These are phyloP conservation scores for Epizoanthus scotinus DNA, from an alignment of 92 coral and sea anemone genomes.

Conservation along the genomic window DNA sequence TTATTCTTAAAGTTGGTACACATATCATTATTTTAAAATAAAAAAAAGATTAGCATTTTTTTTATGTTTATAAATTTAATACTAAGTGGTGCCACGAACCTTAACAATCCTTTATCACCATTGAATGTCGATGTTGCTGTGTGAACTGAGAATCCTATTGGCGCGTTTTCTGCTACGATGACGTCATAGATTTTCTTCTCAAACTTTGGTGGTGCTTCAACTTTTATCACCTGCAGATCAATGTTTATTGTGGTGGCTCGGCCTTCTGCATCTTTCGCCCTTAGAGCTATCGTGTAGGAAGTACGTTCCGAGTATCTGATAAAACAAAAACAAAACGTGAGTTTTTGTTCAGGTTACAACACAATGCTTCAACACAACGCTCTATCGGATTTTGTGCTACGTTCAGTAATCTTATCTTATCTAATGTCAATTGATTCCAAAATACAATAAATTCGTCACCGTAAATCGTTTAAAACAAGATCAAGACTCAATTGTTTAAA, in stretches of 20 bases:
- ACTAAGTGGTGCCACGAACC: not conserved
- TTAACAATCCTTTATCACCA: not conserved
- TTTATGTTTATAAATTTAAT: too few relatives aligned
- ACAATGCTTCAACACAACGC: too few relatives aligned
- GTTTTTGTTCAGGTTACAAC: not conserved
- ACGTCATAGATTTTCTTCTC: slow-evolving; percentile 45
- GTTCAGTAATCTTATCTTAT: too few relatives aligned
- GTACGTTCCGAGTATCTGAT: slow-evolving; percentile 61
- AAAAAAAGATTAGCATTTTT: too few relatives aligned
- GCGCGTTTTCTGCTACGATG: slow-evolving; percentile 49
- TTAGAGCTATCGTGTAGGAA: slow-evolving; percentile 46
- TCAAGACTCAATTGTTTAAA: too few relatives aligned
- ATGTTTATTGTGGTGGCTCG: slow-evolving; percentile 33
- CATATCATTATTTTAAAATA: too few relatives aligned
- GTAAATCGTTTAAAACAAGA: too few relatives aligned
- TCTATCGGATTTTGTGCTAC: too few relatives aligned
- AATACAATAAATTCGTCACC: too few relatives aligned
- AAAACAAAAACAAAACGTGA: not conserved
- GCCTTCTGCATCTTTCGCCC: slow-evolving; percentile 64
- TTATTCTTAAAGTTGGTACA: too few relatives aligned
- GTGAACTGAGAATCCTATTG: slow-evolving; percentile 62
- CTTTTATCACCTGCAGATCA: slow-evolving; percentile 48
- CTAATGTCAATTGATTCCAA: too few relatives aligned
- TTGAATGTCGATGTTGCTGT: not conserved
- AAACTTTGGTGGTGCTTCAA: slow-evolving; percentile 64